These are phyloP conservation scores for Vulpes lagopus DNA, from an alignment of 2,113 vertebrate species.

Conservation along the genomic window DNA sequence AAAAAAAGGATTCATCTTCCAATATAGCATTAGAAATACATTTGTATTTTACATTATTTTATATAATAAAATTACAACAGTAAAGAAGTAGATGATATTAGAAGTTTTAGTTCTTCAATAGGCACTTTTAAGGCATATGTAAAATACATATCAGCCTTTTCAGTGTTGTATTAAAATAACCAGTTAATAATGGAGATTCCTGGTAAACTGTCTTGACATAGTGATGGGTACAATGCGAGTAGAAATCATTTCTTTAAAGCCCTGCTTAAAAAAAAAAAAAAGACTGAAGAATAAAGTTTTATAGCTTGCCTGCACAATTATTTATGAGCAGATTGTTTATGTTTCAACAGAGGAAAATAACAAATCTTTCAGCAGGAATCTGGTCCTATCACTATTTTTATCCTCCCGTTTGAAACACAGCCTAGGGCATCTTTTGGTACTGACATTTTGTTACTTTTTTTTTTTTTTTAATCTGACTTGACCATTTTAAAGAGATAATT, in stretches of 20 bases:
- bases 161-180: conserved; percentile 34
- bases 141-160: conserved; percentile 28
- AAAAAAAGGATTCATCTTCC: background rate
- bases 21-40: background rate
- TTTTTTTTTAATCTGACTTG: background rate
- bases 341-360: conserved; percentile 12
- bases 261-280: background rate
- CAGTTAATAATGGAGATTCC: background rate
- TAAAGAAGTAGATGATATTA: conserved; percentile 2
- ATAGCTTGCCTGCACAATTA: background rate
- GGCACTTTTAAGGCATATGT: background rate
- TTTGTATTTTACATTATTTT: conserved; percentile 26
- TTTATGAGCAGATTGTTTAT: conserved; percentile 56
- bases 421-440: background rate
- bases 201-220: background rate
- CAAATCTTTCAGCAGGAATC: background rate
- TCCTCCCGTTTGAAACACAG: background rate
- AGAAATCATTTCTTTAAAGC: conserved; percentile 41
- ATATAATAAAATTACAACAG: background rate
- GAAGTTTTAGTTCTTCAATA: background rate
- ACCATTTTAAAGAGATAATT: background rate
- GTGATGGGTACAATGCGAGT: background rate
- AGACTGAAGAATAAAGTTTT: background rate
- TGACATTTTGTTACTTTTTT: background rate
- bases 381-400: conserved; percentile 55